Evolutionary conservation across 2,888 invertebrate genomes (phyloP).

Genomic region (Leptopilina syphax): DNA sequence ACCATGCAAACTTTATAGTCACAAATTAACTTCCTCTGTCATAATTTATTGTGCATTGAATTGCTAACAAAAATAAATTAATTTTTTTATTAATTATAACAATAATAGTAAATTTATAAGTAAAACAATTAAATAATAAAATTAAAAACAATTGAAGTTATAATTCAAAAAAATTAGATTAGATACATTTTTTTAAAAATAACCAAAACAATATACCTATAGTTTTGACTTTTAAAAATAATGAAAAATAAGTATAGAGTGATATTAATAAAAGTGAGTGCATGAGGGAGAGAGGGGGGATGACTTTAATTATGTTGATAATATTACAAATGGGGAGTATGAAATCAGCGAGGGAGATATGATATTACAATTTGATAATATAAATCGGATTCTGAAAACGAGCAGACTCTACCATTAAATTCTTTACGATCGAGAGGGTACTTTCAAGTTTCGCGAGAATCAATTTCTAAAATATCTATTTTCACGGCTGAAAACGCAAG

Average conservation of each 20-base stretch:
- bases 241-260: too few relatives aligned
- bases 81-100: too few relatives aligned
- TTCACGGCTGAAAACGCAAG: slow-evolving; percentile 36
- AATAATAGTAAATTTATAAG: too few relatives aligned
- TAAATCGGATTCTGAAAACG: slow-evolving; percentile 28
- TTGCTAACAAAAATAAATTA: too few relatives aligned
- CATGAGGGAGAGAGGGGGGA: neutral
- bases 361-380: slow-evolving; percentile 16
- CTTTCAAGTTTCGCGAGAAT: slow-evolving; percentile 24
- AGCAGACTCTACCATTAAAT: slow-evolving; percentile 33
- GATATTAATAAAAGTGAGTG: too few relatives aligned
- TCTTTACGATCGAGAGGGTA: slow-evolving; percentile 24
- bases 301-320: neutral
- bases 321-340: neutral
- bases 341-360: neutral
- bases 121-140: too few relatives aligned
- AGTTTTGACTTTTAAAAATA: too few relatives aligned
- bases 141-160: too few relatives aligned
- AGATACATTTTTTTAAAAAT: too few relatives aligned
- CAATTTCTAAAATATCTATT: slow-evolving; percentile 41
- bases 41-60: too few relatives aligned
- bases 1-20: slow-evolving; percentile 57
- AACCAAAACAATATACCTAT: too few relatives aligned
- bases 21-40: slow-evolving; percentile 52
- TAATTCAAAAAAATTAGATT: too few relatives aligned